Conservation (phyloP, 2,888 invertebrate species). For the Drosophila barbarae region DNA sequence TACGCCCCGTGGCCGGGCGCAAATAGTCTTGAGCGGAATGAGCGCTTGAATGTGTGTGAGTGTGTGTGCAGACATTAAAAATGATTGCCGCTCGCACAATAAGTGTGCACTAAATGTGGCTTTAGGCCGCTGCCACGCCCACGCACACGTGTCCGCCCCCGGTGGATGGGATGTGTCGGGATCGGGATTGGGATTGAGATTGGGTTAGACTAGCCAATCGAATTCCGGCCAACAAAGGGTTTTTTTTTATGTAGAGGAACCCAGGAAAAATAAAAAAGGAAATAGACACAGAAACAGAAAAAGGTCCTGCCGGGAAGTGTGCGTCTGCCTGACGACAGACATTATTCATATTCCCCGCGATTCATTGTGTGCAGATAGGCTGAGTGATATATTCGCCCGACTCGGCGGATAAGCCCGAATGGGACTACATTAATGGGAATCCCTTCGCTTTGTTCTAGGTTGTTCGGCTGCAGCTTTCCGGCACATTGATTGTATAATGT, state of each 20-base stretch:
- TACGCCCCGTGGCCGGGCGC: slow-evolving; percentile 58
- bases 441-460: slow-evolving; percentile 26
- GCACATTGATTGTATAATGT: slow-evolving; percentile 33
- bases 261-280: slow-evolving; percentile 3
- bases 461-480: slow-evolving; percentile 3
- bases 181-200: not conserved
- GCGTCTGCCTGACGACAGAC: slow-evolving; percentile 31
- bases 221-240: slow-evolving; percentile 33
- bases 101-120: slow-evolving; percentile 59
- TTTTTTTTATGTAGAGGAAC: slow-evolving; percentile 19
- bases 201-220: slow-evolving; percentile 27
- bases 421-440: slow-evolving; percentile 41
- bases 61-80: slow-evolving; percentile 64
- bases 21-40: slow-evolving; percentile 51
- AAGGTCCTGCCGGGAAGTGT: slow-evolving; percentile 25
- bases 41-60: slow-evolving; percentile 40
- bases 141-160: slow-evolving; percentile 24
- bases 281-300: slow-evolving; percentile 8
- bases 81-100: slow-evolving; percentile 61
- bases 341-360: slow-evolving; percentile 39
- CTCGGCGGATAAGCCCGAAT: slow-evolving; percentile 35
- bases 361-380: slow-evolving; percentile 34
- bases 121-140: slow-evolving; percentile 48
- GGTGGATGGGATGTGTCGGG: not conserved
- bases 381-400: slow-evolving; percentile 28